Evolutionary conservation across 1,140 invertebrate species (phyloP), one percentile per base, ranked within the genome.

Genomic region (Lepidurus apus): DNA sequence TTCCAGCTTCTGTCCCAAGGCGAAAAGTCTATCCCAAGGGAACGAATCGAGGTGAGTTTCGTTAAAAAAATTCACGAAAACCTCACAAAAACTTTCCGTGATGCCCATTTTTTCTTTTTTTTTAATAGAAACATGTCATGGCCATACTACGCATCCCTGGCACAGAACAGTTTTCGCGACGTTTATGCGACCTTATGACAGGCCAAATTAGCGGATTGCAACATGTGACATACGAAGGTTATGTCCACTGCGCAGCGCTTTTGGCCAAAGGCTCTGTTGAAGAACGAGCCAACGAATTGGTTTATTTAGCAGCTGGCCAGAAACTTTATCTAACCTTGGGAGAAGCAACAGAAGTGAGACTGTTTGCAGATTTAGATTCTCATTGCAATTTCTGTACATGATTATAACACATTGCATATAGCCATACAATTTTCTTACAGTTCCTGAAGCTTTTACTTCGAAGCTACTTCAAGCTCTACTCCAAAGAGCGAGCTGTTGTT

Each of bases 121-220:
- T 78, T 74, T 26, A 24, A 79, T 73, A 79, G 44, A 44, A 44
- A 74, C 7, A 4, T 79, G 6, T 17, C 45, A 74, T 44, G 75
- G 34, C 34, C 42, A 42, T 79, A 74, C 24, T 79, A 7, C 9
- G 73, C 3, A 43, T 17, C 13, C 73, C 78, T 21, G 73, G 53
- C 5, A 44, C 44, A 47, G 78, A 79, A 7, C 13, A 42, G 21
- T 43, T 79, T 0, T 3, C 43, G 1, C 5, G 43, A 0, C 73
- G 78, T 43, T 43, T 79, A 11, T 79, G 78, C 45, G 78, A 79
- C 43, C 42, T 79, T 8, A 79, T 79, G 78, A 79, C 78, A 42
- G 78, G 78, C 21, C 78, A 79, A 79, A 79, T 79, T 26, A 44
- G 26, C 44, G 73, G 65, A 43, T 47, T 74, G 8, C 65, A 79